These are phyloP conservation scores for Steatocranus sp. DNA, from an alignment of 2,797 vertebrate genomes.

Conservation along the genomic window DNA sequence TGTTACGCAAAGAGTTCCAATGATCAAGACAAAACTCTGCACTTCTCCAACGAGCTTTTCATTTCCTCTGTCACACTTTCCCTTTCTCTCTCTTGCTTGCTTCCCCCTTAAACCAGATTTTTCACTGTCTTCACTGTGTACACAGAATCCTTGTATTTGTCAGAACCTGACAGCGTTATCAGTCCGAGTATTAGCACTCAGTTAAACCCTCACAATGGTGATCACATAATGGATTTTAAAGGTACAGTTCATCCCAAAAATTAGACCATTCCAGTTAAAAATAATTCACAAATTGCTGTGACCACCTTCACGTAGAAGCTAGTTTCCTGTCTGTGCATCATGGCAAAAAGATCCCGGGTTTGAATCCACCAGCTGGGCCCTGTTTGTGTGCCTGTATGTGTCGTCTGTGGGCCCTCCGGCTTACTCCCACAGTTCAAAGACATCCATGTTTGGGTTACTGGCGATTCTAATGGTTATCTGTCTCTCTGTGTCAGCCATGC, in stretches of 20 bases:
- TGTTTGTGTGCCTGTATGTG: not conserved
- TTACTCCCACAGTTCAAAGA: not conserved
- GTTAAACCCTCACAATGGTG: not conserved
- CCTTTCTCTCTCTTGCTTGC: not conserved
- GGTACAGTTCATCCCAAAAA: not conserved
- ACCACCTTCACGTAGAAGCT: not conserved
- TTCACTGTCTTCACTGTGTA: not conserved
- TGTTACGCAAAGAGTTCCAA: not conserved
- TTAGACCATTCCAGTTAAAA: not conserved
- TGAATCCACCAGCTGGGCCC: not conserved
- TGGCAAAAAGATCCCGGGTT: accelerated
- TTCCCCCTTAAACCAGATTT: not conserved
- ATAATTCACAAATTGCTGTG: not conserved
- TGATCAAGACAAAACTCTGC: not conserved
- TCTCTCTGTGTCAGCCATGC: not conserved
- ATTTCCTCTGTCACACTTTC: conserved; percentile 8
- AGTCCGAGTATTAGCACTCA: not conserved
- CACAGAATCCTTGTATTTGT: conserved; percentile 7
- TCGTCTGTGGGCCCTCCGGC: not conserved
- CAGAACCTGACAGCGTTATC: conserved; percentile 46
- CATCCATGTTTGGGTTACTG: not conserved
- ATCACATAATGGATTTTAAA: not conserved
- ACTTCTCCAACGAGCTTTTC: not conserved
- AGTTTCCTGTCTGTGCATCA: not conserved
- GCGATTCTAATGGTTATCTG: not conserved